A percentile compares a stretch with the other conserved stretches of the same genome.
Conservation (phyloP, 1,140 invertebrate genomes). For the Hyphantria cunea region DNA sequence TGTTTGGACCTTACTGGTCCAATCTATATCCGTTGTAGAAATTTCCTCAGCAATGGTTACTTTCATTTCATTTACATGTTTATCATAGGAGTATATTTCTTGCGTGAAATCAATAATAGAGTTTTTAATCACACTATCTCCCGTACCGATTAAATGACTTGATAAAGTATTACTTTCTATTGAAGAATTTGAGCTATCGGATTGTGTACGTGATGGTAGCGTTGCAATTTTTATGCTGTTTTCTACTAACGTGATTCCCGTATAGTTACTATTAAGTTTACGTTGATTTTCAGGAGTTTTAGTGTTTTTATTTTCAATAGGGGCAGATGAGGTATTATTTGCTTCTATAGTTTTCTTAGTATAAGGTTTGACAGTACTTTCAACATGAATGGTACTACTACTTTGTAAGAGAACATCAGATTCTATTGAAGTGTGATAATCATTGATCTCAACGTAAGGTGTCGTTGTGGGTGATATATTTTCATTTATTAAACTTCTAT, state of each 20-base stretch:
- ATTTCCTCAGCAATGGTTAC: no score
- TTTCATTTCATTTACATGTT: no score
- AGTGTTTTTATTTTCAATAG: conserved; percentile 73
- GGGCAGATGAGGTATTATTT: conserved; percentile 57
- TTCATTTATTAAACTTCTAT: not conserved
- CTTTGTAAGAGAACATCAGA: conserved; percentile 54
- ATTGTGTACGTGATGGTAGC: conserved; percentile 3
- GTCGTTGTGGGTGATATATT: conserved; percentile 13
- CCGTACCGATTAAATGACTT: no score
- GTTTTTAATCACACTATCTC: no score
- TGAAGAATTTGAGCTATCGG: no score
- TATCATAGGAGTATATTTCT: no score
- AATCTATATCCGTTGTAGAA: no score
- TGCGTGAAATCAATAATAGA: no score
- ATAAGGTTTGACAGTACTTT: conserved; percentile 62
- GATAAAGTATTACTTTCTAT: no score
- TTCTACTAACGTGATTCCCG: conserved; percentile 31
- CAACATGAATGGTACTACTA: conserved; percentile 60
- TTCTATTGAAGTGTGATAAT: conserved; percentile 44
- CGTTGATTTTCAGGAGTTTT: conserved; percentile 76
- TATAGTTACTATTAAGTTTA: conserved; percentile 63
- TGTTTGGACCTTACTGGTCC: no score
- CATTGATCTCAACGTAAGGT: conserved; percentile 19
- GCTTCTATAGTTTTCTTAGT: conserved; percentile 55
- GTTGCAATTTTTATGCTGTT: conserved; percentile 11